Percentiles rank a stretch among this genome's conserved stretches.
Conservation (phyloP, 30 jellyfish, hydroid and myxozoan genomes). For the Morbakka virulenta region DNA sequence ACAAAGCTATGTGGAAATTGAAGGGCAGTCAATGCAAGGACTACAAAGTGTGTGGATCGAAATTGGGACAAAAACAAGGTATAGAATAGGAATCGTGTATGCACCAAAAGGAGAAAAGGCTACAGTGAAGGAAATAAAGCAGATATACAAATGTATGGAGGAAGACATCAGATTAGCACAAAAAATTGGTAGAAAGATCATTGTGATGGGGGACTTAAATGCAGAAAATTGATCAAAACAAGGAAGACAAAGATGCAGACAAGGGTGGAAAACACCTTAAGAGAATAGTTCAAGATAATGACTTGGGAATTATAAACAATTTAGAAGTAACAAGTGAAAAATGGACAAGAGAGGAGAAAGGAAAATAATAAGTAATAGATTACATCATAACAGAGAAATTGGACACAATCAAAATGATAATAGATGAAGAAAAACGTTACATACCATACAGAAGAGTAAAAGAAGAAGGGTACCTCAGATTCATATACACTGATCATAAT, state of each 20-base stretch:
- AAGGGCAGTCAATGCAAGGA: background rate
- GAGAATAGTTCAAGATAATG: background rate
- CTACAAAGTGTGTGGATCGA: conserved; percentile 22
- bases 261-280: conserved; percentile 16
- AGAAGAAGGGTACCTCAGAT: too few relatives aligned
- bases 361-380: conserved; percentile 2
- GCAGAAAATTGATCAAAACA: background rate
- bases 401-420: background rate
- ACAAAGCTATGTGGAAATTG: background rate
- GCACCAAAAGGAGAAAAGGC: conserved; percentile 28
- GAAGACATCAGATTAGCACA: conserved; percentile 1
- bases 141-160: conserved; percentile 12
- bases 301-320: background rate
- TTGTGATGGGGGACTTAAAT: conserved; percentile 34
- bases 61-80: conserved; percentile 13
- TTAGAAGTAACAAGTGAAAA: background rate
- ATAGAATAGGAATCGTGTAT: conserved; percentile 21
- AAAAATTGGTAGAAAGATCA: background rate
- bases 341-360: conserved; percentile 31
- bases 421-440: conserved; percentile 25
- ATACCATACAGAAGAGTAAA: conserved; percentile 7
- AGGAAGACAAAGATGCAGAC: background rate
- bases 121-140: background rate
- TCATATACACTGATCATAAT: too few relatives aligned
- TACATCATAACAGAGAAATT: conserved; percentile 9